Percentiles rank a stretch among this genome's conserved stretches.
Evolutionary conservation across 2,113 vertebrate genomes (phyloP).

Genomic region (Grammomys dolichurus): DNA sequence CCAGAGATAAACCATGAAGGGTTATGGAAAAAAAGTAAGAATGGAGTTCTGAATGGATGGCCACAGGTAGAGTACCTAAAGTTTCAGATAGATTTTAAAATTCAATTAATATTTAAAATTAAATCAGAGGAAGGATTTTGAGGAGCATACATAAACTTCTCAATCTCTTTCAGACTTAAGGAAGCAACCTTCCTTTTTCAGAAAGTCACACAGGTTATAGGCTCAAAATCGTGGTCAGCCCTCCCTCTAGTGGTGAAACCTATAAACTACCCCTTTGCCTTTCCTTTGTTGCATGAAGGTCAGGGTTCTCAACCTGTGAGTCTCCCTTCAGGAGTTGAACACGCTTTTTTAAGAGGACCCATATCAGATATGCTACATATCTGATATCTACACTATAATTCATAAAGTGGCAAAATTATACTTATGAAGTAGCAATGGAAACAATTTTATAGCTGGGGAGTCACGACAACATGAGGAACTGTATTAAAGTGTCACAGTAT

Average conservation of each 20-base stretch:
- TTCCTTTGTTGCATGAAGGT: neutral
- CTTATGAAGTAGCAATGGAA: neutral
- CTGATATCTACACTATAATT: neutral
- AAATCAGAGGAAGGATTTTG: neutral
- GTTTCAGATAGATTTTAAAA: slow-evolving; percentile 19
- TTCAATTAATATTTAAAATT: neutral
- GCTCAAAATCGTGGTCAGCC: slow-evolving; percentile 40
- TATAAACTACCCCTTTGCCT: slow-evolving; percentile 43
- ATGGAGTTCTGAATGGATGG: neutral
- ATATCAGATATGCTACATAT: neutral
- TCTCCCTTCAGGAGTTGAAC: neutral
- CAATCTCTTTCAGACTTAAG: neutral
- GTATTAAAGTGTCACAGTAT: neutral
- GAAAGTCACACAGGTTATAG: neutral
- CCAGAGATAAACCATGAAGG: neutral
- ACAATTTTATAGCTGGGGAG: neutral
- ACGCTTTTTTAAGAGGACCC: neutral
- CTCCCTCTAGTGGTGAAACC: slow-evolving; percentile 69
- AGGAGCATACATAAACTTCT: fast-evolving
- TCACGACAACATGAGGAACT: neutral
- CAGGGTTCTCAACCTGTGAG: neutral
- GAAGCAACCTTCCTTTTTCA: neutral
- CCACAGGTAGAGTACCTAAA: neutral
- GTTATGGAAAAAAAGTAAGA: neutral
- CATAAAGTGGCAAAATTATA: neutral